phyloP scores from a whole-genome alignment of 2,113 vertebrate genomes.

The Megaceryle torquata region DNA sequence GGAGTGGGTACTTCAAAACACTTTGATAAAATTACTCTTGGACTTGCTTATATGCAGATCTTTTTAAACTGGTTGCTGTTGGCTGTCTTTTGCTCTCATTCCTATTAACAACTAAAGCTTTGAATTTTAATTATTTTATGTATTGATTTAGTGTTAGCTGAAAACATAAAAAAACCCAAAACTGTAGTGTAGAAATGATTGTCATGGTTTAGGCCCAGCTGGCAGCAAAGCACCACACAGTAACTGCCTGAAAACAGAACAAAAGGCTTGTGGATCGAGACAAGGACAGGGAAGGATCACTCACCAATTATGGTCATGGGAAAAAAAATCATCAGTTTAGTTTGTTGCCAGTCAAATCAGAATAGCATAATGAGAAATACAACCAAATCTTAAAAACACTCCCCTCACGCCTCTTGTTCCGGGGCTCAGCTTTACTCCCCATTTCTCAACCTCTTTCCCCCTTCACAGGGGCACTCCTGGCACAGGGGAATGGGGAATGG shows the following conservation, averaged over 20 bases:
- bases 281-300: background rate
- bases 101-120: background rate
- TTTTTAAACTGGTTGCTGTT: background rate
- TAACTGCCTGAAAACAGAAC: background rate
- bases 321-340: background rate
- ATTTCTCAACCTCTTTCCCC: background rate
- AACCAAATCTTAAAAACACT: background rate
- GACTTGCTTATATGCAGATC: background rate
- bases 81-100: slow-evolving; percentile 3
- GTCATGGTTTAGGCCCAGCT: background rate
- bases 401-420: background rate
- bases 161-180: background rate
- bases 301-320: background rate
- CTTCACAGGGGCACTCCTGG: background rate
- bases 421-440: background rate
- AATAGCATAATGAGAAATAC: background rate
- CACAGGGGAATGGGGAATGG: background rate
- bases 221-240: background rate
- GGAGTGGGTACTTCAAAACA: slow-evolving; percentile 34
- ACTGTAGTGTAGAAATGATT: background rate
- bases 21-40: background rate
- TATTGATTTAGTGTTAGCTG: background rate
- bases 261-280: background rate
- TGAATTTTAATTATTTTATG: background rate
- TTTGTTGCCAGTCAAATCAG: background rate